These are phyloP conservation scores for Salarias fasciatus DNA, from an alignment of 2,797 vertebrate genomes.

Conservation along the genomic window DNA sequence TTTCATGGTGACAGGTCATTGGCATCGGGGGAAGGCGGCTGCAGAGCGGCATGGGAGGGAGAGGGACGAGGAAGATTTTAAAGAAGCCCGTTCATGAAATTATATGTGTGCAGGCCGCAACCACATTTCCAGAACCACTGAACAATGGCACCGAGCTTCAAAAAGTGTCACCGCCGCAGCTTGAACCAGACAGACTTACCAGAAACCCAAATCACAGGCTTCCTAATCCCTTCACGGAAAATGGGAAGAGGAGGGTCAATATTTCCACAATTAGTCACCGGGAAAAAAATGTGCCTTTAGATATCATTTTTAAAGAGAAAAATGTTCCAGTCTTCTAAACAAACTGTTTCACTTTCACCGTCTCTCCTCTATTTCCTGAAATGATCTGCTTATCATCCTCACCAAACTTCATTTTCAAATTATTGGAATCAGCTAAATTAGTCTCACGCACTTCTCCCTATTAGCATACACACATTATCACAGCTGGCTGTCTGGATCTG, in stretches of 20 bases:
- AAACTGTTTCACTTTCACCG: neutral
- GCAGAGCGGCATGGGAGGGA: constrained; percentile 11
- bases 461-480: constrained; percentile 64
- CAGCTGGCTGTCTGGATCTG: constrained; percentile 27
- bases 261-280: constrained; percentile 50
- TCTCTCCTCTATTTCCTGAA: constrained; percentile 6
- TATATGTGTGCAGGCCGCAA: constrained; percentile 26
- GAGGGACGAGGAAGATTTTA: constrained; percentile 23
- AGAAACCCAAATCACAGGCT: constrained; percentile 74
- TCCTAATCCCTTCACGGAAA: constrained; percentile 67
- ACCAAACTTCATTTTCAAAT: too few relatives aligned
- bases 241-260: constrained; percentile 27
- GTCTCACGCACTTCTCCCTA: constrained; percentile 62
- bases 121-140: constrained; percentile 75
- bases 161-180: constrained; percentile 56
- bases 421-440: constrained; percentile 64
- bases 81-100: constrained; percentile 45
- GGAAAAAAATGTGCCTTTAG: constrained; percentile 25
- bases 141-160: constrained; percentile 66
- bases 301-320: constrained; percentile 33
- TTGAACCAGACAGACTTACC: constrained; percentile 54
- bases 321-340: constrained; percentile 19
- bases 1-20: constrained; percentile 56
- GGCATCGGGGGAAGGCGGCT: constrained; percentile 31
- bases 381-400: constrained; percentile 55